phyloP scores from a whole-genome alignment of 2,797 vertebrate genomes.

The Pyrrhura leucotis region DNA sequence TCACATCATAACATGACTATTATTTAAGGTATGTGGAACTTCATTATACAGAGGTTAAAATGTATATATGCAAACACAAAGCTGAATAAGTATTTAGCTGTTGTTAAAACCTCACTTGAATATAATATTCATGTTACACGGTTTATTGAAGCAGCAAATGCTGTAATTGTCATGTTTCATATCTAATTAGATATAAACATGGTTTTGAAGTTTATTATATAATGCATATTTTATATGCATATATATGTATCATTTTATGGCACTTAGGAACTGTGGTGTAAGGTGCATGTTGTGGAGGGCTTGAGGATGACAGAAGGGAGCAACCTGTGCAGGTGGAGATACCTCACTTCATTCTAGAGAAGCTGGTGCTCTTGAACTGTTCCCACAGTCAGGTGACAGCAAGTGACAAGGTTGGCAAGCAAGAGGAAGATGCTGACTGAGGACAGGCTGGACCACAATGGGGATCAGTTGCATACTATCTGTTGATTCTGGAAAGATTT shows the following conservation, averaged over 20 bases:
- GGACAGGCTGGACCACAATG: not conserved
- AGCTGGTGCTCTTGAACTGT: not conserved
- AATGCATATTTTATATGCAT: not conserved
- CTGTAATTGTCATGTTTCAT: not conserved
- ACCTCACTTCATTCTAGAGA: not conserved
- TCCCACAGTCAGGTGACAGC: not conserved
- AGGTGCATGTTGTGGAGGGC: not conserved
- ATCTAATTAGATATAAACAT: not conserved
- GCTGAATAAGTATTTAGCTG: not conserved
- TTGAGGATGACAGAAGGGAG: not conserved
- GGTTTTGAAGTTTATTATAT: not conserved
- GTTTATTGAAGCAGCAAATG: not conserved
- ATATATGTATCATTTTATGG: not conserved
- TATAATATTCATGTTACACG: not conserved
- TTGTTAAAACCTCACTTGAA: not conserved
- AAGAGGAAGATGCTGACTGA: not conserved
- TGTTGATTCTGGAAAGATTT: not conserved
- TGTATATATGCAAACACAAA: not conserved
- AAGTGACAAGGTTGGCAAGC: not conserved
- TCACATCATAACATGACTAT: not conserved
- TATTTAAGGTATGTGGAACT: not conserved
- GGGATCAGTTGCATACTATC: rapidly evolving
- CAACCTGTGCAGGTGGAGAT: not conserved
- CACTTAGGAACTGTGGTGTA: not conserved
- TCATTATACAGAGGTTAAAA: not conserved